A percentile compares a stretch with the other conserved stretches of the same genome.
Evolutionary conservation across 1,140 invertebrate genomes (phyloP).

Genomic region (Lucilia sericata): DNA sequence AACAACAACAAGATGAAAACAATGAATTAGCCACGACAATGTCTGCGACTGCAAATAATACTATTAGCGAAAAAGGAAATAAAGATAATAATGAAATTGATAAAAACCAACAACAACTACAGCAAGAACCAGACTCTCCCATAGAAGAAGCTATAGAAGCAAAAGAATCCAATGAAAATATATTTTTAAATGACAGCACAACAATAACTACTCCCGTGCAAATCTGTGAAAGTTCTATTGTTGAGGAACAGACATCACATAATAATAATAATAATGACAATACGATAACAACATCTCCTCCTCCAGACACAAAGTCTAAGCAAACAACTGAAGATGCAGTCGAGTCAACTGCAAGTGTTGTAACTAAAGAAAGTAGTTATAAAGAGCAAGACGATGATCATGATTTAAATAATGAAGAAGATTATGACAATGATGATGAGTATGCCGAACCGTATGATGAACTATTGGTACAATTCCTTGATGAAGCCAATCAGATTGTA

Average conservation of each 20-base stretch:
- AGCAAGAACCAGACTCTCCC: background rate
- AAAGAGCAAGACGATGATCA: conserved; percentile 30
- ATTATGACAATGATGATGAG: conserved; percentile 48
- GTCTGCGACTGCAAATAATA: background rate
- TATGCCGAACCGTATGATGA: conserved; percentile 53
- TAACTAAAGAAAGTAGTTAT: background rate
- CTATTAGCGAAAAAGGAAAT: background rate
- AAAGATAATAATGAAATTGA: background rate
- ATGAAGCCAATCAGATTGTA: conserved; percentile 63
- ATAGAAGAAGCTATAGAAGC: background rate
- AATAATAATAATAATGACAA: background rate
- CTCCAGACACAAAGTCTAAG: background rate
- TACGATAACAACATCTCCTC: background rate
- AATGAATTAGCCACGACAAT: background rate
- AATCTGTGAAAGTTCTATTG: background rate
- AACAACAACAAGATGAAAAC: conserved; percentile 16
- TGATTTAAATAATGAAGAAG: background rate
- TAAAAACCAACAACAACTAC: background rate
- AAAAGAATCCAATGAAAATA: background rate
- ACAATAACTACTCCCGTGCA: background rate
- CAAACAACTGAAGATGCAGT: background rate
- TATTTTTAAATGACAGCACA: background rate
- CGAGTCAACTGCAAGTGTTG: background rate
- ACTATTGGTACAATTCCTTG: conserved; percentile 61
- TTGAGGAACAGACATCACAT: background rate